Evolutionary conservation across 2,888 invertebrate genomes (phyloP), one percentile per base, ranked within the genome.

Genomic region (Trypoxylon attenuatum): DNA sequence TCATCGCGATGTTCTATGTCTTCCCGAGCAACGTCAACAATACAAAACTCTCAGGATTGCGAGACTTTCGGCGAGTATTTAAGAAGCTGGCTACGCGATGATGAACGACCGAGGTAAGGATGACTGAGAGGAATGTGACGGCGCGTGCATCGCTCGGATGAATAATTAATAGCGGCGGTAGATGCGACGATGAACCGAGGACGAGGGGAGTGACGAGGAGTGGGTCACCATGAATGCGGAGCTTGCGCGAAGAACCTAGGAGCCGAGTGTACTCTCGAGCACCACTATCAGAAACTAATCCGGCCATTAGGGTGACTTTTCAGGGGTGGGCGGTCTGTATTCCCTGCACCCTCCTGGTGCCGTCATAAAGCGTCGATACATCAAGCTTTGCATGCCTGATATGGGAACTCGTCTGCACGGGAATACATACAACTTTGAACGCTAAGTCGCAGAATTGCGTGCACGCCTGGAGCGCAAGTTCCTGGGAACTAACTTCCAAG

Each of bases 331-430:
- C 84, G 85, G 84, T 84, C 78, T 85, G 84, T 85, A 80, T 84
- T 13, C 13, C 80, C 72, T 64, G 64, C 6, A 13, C 33, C 10
- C n/a, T 13, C 70, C 70, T 58, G 55, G 70, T 74, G 72, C 76
- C 73, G 79, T 83, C 84, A 83, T 82, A 82, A 82, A 83, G 80
- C 83, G 80, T 86, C 86, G 84, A 86, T 87, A 84, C 85, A 87
- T 87, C 86, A 87, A 81, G 87, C 86, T 87, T 87, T 87, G 86
- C 86, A 86, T 86, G 76, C 78, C 70, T 85, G 86, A 86, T 87
- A 86, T 87, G 86, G 86, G 86, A 87, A 87, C 81, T 54, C 71
- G 60, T 54, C 49, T 57, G 47, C 29, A 51, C 29, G 38, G 49
- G n/a, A n/a, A n/a, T n/a, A n/a, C n/a, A n/a, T n/a, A n/a, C n/a